Base-by-base conservation (phyloP, 2,797 vertebrate species). In the Notolepis coatsorum region DNA sequence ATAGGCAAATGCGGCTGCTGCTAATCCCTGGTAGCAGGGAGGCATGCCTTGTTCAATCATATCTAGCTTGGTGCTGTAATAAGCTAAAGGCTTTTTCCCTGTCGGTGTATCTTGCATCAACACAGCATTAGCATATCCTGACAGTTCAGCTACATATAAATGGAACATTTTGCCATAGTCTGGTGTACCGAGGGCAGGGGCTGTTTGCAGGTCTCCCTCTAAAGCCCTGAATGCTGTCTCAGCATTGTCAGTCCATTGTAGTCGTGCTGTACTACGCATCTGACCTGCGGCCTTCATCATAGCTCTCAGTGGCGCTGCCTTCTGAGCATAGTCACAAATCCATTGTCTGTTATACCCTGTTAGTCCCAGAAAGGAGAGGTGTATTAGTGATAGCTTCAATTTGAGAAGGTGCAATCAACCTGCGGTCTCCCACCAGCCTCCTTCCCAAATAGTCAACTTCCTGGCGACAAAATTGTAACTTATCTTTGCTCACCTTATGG, bases 281-380 rank as follows among this genome's bases (percentile, higher is more conserved):
- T 48, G 18, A 0, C 61, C 68, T 27, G 9, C 24, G 4, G 33
- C n/a, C n/a, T 39, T 38, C 7, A 65, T 41, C 9, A 64, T 1
- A 10, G 17, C 28, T 2, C 42, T 6, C 2, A 64, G 4, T 0
- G 39, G 42, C 1, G 28, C 21, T 2, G 53, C 43, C 24, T 58
- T 70, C 0, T 37, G 0, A 0, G 31, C 48, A 9, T 47, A 71
- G 6, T 65, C 54, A 25, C 20, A 25, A 1, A 54, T 49, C 18
- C 54, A 53, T 0, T 24, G 23, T n/a, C 38, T 1, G 5, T 49
- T 55, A 3, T 25, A 65, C 0, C 50, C 42, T n/a, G 49, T 27
- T 35, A 71, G 55, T 0, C 55, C 39, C 20, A 65, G 9, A 33
- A 71, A 71, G 1, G 27, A 24, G 5, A 61, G 42, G 60, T 0